These are phyloP conservation scores for Motacilla alba DNA, from an alignment of 2,113 vertebrate species.

Conservation along the genomic window DNA sequence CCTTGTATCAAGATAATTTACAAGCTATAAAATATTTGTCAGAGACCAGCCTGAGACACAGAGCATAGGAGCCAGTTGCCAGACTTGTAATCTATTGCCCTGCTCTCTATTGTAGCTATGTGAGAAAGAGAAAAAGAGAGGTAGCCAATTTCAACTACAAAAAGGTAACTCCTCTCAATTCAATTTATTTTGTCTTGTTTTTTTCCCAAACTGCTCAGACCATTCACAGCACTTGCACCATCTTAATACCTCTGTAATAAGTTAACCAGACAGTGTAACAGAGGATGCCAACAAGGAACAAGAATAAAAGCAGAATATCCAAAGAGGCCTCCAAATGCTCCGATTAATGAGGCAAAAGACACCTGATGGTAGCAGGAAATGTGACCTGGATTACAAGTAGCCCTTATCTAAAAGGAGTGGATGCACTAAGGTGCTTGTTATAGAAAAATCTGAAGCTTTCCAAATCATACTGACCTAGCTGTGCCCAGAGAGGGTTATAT, in stretches of 20 bases:
- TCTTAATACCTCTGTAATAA: neutral
- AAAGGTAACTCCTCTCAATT: neutral
- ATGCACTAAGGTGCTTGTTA: neutral
- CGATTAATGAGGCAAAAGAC: neutral
- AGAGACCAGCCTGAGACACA: neutral
- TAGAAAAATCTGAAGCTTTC: neutral
- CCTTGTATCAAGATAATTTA: neutral
- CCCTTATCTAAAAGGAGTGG: neutral
- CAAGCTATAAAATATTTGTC: neutral
- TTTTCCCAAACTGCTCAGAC: neutral
- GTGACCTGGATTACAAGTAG: neutral
- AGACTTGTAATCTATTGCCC: neutral
- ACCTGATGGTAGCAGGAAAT: neutral
- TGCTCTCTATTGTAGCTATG: neutral
- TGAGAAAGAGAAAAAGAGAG: neutral
- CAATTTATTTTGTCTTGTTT: neutral
- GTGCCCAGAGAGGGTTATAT: slow-evolving; percentile 89
- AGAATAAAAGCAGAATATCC: neutral
- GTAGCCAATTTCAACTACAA: neutral
- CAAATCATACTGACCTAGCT: slow-evolving; percentile 78
- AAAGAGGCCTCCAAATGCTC: neutral
- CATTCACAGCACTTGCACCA: neutral
- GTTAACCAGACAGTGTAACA: neutral
- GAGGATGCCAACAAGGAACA: neutral
- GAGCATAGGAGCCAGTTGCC: neutral